A percentile compares a stretch with the other conserved stretches of the same genome.
phyloP scores from a whole-genome alignment of 1,140 invertebrate species.

The Heliconius melpomene region DNA sequence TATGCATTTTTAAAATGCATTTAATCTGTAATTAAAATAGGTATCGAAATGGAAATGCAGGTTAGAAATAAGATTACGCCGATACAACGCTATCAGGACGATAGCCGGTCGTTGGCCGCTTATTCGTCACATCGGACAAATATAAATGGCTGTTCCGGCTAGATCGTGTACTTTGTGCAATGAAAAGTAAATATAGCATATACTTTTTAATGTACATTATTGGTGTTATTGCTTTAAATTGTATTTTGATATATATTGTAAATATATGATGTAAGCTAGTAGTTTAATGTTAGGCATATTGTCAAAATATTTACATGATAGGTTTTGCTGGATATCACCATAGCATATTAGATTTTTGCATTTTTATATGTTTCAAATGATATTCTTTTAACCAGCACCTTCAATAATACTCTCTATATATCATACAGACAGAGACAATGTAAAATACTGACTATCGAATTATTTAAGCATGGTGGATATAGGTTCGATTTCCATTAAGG shows the following conservation, averaged over 20 bases:
- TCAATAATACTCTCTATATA: no score
- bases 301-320: no score
- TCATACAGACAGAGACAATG: no score
- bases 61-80: constrained; percentile 65
- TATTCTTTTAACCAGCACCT: no score
- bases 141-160: constrained; percentile 24
- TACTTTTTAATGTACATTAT: neutral
- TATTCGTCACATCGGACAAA: constrained; percentile 33
- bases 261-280: neutral
- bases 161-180: neutral
- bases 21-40: neutral
- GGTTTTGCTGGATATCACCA: no score
- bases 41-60: constrained; percentile 52
- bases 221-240: neutral
- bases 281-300: neutral
- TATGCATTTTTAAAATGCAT: neutral
- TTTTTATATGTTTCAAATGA: no score
- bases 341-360: no score
- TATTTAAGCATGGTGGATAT: no score
- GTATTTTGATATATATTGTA: neutral
- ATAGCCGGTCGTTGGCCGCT: constrained; percentile 66
- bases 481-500: neutral
- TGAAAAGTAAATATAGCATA: neutral
- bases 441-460: no score
- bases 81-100: constrained; percentile 62